These are phyloP conservation scores for Ellobius talpinus DNA, from an alignment of 2,113 vertebrate genomes.

Conservation along the genomic window DNA sequence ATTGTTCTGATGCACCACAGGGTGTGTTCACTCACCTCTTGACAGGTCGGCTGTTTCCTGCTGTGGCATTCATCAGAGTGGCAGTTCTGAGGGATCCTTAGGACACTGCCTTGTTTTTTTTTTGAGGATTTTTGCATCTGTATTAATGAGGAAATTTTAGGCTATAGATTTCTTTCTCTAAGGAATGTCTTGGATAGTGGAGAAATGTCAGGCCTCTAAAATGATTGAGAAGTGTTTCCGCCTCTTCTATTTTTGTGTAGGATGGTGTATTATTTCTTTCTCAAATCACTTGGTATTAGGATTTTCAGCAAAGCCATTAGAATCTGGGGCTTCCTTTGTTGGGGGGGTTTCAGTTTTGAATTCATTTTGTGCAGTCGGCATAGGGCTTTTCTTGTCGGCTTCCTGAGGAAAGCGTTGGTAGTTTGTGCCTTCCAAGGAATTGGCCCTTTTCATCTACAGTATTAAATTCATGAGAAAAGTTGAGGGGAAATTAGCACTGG, in stretches of 20 bases:
- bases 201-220: neutral
- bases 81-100: neutral
- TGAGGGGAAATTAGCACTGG: neutral
- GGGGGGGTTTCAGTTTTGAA: slow-evolving; percentile 64
- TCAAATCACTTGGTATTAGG: slow-evolving; percentile 55
- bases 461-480: slow-evolving; percentile 41
- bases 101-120: slow-evolving; percentile 16
- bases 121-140: slow-evolving; percentile 13
- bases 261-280: slow-evolving; percentile 30
- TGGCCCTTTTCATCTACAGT: slow-evolving; percentile 52
- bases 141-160: slow-evolving; percentile 14
- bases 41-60: neutral
- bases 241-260: slow-evolving; percentile 38
- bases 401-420: slow-evolving; percentile 45
- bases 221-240: neutral
- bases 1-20: neutral
- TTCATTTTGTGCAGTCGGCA: slow-evolving; percentile 60
- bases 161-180: neutral
- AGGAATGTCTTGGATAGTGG: neutral
- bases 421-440: slow-evolving; percentile 48
- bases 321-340: slow-evolving; percentile 58
- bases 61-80: neutral
- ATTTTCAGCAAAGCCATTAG: slow-evolving; percentile 53
- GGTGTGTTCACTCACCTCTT: neutral
- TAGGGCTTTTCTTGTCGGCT: neutral